phyloP scores from a whole-genome alignment of 2,888 invertebrate genomes.

The Scotopteryx bipunctaria region DNA sequence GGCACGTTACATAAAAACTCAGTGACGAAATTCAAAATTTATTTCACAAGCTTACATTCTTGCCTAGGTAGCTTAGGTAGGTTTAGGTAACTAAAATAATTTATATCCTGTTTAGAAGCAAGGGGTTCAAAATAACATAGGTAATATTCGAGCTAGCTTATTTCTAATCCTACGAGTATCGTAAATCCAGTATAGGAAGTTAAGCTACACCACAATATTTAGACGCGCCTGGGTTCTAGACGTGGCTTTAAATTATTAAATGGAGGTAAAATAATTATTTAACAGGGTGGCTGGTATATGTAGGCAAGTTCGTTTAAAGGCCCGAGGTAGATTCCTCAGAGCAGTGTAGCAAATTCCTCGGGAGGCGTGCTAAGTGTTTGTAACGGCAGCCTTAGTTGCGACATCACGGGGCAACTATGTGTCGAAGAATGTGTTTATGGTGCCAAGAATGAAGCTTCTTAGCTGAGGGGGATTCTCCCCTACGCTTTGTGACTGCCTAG shows the following conservation, averaged over 20 bases:
- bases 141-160: conserved; percentile 57
- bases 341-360: conserved; percentile 69
- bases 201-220: conserved; percentile 64
- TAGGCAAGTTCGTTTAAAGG: conserved; percentile 53
- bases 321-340: conserved; percentile 64
- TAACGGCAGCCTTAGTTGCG: conserved; percentile 69
- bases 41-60: neutral
- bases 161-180: conserved; percentile 60
- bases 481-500: conserved; percentile 42
- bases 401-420: conserved; percentile 76
- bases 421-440: conserved; percentile 81
- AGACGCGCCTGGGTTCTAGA: conserved; percentile 58
- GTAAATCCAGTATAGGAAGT: conserved; percentile 67
- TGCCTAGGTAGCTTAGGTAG: neutral
- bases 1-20: conserved; percentile 32
- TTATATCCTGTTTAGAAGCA: conserved; percentile 26
- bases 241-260: conserved; percentile 61
- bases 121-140: conserved; percentile 42
- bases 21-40: neutral
- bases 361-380: conserved; percentile 64
- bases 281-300: conserved; percentile 46
- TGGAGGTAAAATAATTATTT: conserved; percentile 67
- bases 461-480: conserved; percentile 49
- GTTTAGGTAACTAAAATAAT: neutral
- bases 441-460: conserved; percentile 78